These are phyloP conservation scores for Malurus leucopterus DNA, from an alignment of 2,797 vertebrate genomes.

Conservation along the genomic window DNA sequence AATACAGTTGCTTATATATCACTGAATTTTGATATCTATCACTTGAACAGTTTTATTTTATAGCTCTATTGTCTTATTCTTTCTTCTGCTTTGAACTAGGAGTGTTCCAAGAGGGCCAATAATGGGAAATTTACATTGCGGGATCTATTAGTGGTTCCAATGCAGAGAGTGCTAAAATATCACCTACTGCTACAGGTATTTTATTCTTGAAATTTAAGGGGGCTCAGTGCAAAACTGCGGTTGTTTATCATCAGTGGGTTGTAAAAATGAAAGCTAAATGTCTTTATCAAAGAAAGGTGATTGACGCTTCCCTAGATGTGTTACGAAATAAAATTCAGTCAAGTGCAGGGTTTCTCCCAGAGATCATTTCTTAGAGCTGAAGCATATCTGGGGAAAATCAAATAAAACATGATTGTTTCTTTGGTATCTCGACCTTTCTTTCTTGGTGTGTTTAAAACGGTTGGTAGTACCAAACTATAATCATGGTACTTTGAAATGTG, in stretches of 20 bases:
- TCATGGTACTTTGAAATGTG: neutral
- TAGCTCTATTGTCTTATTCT: neutral
- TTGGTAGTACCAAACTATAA: neutral
- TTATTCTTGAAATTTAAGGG: neutral
- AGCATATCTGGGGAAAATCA: neutral
- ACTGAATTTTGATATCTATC: neutral
- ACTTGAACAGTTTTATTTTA: neutral
- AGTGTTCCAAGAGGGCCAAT: constrained; percentile 96
- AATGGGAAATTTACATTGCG: constrained; percentile 94
- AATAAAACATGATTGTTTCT: neutral
- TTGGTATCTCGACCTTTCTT: neutral
- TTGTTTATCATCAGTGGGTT: neutral
- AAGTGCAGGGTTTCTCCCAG: neutral
- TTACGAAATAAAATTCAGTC: neutral
- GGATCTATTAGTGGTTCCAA: constrained; percentile 94
- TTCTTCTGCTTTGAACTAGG: constrained; percentile 71
- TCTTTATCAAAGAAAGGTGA: neutral
- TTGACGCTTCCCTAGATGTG: neutral
- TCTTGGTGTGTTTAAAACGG: neutral
- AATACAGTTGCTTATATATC: neutral
- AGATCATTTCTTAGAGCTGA: neutral
- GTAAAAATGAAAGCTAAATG: neutral
- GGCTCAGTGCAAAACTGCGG: neutral
- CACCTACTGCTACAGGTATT: constrained; percentile 92
- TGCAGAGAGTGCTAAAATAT: constrained; percentile 96